Evolutionary conservation across 2,113 vertebrate genomes (phyloP).

Genomic region (Passer domesticus): DNA sequence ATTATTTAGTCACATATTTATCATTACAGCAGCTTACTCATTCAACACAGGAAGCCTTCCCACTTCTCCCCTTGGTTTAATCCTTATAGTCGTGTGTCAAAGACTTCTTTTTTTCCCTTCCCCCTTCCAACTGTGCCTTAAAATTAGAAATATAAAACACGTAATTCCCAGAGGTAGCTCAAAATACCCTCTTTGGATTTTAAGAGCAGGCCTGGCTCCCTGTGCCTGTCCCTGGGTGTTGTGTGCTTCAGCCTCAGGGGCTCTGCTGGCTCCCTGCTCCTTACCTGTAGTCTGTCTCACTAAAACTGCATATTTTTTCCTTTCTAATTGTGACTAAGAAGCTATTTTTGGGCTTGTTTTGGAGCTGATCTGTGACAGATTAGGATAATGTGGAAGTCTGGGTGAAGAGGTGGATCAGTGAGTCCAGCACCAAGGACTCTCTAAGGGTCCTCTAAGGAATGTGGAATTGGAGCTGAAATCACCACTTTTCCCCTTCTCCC

Average conservation of each 20-base stretch:
- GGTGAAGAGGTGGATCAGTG: neutral
- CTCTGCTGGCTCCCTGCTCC: neutral
- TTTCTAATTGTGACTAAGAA: neutral
- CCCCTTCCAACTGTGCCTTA: neutral
- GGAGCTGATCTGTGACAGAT: neutral
- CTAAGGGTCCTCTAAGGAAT: rapidly evolving
- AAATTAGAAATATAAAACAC: neutral
- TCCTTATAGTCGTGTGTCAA: neutral
- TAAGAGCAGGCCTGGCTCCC: neutral
- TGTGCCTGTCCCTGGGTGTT: too few relatives aligned
- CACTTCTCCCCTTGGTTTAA: neutral
- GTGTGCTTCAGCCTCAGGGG: rapidly evolving
- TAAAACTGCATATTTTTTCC: neutral
- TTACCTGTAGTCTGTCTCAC: neutral
- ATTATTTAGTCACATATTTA: neutral
- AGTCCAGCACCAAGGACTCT: neutral
- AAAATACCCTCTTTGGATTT: neutral
- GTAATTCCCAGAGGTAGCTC: neutral
- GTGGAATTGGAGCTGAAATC: neutral
- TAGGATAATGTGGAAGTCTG: neutral
- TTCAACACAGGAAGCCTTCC: neutral
- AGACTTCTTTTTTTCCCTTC: neutral
- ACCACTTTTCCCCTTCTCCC: neutral
- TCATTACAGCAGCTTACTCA: slow-evolving; percentile 27
- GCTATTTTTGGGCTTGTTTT: neutral